Conservation (phyloP, 2,888 invertebrate species). For the Eupithecia exiguata region DNA sequence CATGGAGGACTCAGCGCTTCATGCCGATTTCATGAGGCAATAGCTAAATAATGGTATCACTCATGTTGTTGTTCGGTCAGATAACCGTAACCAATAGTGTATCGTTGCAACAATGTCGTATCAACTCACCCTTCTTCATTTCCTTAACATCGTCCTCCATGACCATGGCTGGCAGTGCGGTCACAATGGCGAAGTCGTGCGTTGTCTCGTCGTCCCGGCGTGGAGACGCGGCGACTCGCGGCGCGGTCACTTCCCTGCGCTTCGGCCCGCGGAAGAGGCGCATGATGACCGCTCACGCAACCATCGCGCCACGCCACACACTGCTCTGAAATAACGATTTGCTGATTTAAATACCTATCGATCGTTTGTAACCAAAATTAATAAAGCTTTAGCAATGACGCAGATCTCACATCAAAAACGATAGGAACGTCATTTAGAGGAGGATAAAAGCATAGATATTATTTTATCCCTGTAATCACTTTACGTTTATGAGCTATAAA, state of each 20-base stretch:
- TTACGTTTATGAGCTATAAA: neutral
- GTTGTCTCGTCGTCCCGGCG: slow-evolving; percentile 70
- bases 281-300: slow-evolving; percentile 83
- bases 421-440: neutral
- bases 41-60: neutral
- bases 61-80: neutral
- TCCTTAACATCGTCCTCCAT: slow-evolving; percentile 87
- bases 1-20: neutral
- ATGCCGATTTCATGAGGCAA: neutral
- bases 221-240: slow-evolving; percentile 77
- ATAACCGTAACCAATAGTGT: neutral
- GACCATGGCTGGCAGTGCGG: slow-evolving; percentile 90
- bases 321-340: slow-evolving; percentile 41
- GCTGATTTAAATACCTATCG: neutral
- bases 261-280: slow-evolving; percentile 87
- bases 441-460: neutral
- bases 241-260: slow-evolving; percentile 85
- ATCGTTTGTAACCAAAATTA: neutral
- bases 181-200: slow-evolving; percentile 88
- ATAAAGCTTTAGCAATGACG: neutral
- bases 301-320: slow-evolving; percentile 73
- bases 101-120: neutral
- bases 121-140: slow-evolving; percentile 83
- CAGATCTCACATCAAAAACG: neutral
- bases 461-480: neutral